Evolutionary conservation across 1,140 invertebrate genomes (phyloP).

Genomic region (Lanistes nyassanus): DNA sequence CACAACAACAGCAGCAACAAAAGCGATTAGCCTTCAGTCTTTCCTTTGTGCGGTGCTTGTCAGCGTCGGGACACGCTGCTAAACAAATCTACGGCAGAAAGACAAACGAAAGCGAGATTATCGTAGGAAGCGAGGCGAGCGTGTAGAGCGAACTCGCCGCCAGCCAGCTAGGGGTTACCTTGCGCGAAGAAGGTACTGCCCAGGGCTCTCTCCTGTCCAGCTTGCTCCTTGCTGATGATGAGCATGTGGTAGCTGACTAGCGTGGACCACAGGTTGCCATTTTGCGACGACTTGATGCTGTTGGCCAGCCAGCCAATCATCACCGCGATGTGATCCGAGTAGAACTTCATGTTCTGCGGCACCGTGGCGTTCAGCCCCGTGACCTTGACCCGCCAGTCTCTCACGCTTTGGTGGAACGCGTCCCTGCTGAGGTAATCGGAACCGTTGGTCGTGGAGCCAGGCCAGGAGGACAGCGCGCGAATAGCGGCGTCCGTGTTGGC

Average conservation of each 20-base stretch:
- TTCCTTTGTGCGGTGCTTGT: too few species aligned
- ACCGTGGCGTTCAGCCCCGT: slow-evolving; percentile 28
- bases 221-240: slow-evolving; percentile 49
- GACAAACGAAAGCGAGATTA: too few species aligned
- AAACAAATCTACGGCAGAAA: too few species aligned
- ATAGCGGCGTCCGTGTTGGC: slow-evolving; percentile 5
- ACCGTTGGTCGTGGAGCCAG: not conserved
- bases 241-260: slow-evolving; percentile 50
- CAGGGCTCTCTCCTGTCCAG: slow-evolving; percentile 45
- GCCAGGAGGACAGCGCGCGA: slow-evolving; percentile 5
- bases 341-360: slow-evolving; percentile 37
- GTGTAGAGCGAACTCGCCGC: too few species aligned
- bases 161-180: slow-evolving; percentile 32
- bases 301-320: slow-evolving; percentile 40
- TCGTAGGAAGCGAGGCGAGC: too few species aligned
- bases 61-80: too few species aligned
- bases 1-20: too few species aligned
- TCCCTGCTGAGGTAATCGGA: slow-evolving; percentile 12
- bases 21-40: too few species aligned
- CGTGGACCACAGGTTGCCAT: slow-evolving; percentile 31
- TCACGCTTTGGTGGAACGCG: slow-evolving; percentile 27
- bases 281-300: slow-evolving; percentile 29
- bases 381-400: slow-evolving; percentile 12
- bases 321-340: slow-evolving; percentile 33
- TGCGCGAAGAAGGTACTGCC: slow-evolving; percentile 48